Evolutionary conservation across 2,113 vertebrate species (phyloP).

Genomic region (Micromys minutus): DNA sequence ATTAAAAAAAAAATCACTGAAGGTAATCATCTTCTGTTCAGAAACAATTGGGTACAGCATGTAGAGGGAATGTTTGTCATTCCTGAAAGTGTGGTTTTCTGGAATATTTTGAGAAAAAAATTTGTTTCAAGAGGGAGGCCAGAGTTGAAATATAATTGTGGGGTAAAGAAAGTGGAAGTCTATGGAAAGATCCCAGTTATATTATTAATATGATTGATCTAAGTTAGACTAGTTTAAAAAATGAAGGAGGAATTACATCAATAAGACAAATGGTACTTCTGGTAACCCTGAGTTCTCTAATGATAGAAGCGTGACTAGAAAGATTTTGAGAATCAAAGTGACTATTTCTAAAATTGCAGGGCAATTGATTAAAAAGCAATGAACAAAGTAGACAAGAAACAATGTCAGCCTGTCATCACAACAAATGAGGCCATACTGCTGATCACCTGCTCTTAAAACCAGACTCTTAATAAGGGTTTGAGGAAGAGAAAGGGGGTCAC

Average conservation of each 20-base stretch:
- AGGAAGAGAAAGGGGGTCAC: constrained; percentile 25
- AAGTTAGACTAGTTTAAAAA: not conserved
- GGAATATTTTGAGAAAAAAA: constrained; percentile 62
- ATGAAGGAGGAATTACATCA: constrained; percentile 69
- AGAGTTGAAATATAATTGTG: constrained; percentile 31
- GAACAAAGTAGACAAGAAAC: constrained; percentile 61
- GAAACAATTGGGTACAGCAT: not conserved
- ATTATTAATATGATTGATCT: constrained; percentile 78
- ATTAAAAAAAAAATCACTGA: not conserved
- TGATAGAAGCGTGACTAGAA: constrained; percentile 50
- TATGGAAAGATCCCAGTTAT: constrained; percentile 49
- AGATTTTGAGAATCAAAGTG: constrained; percentile 64
- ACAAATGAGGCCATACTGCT: constrained; percentile 33
- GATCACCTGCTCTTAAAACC: constrained; percentile 31
- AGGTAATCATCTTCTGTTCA: constrained; percentile 22
- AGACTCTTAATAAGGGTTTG: constrained; percentile 13
- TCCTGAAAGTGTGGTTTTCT: constrained; percentile 47
- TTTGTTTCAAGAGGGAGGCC: constrained; percentile 38
- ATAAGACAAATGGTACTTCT: constrained; percentile 74
- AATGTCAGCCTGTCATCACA: constrained; percentile 57
- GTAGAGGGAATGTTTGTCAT: not conserved
- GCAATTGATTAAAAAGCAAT: constrained; percentile 67
- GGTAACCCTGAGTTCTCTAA: constrained; percentile 66
- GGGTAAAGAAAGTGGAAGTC: not conserved
- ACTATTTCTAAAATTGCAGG: constrained; percentile 68